Base-by-base conservation (phyloP, 2,113 vertebrate species). In the Planiliza haematocheilus region DNA sequence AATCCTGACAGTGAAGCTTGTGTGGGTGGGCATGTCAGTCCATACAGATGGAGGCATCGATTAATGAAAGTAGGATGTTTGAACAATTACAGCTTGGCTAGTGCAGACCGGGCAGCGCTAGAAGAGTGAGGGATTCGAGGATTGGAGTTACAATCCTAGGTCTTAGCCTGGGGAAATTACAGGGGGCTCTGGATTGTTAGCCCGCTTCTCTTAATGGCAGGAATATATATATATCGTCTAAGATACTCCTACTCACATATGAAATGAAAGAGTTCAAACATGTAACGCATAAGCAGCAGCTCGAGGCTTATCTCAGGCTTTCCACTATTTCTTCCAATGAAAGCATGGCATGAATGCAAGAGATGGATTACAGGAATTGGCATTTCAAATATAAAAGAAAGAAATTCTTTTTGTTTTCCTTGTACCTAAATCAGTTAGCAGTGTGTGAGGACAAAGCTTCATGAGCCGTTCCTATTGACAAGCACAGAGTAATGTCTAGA, bases 21-120 rank as follows among this genome's bases (percentile, higher is more conserved):
- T 18, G 70, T 86, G 79, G 82, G 88, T 72, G 78, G 71, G 42
- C 62, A 77, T 81, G 80, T 89, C 77, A 69, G 49, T 72, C 72
- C 4, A 64, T 77, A 20, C 71, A 83, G 77, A 88, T 74, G 50
- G 70, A 74, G n/a, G 60, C 57, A 89, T 88, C 45, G 58, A 90
- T 91, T 86, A 83, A 81, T 77, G 62, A 59, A 57, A 53, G 72
- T 34, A 65, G 82, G 55, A 80, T 78, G 67, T 60, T 63, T 53
- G 70, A 75, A 77, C 81, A 88, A 77, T 84, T 83, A 77, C 59
- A 75, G 59, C 51, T 53, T 24, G 14, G n/a, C 46, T 59, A 11
- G 37, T 9, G 36, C 30, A 72, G 74, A 57, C 18, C n/a, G 39
- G 16, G 62, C 36, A 41, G 53, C 0, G 36, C 52, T 69, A 51